Evolutionary conservation across 2,113 vertebrate species (phyloP), one percentile per base, ranked within the genome.

Genomic region (Sphaerodactylus townsendi): DNA sequence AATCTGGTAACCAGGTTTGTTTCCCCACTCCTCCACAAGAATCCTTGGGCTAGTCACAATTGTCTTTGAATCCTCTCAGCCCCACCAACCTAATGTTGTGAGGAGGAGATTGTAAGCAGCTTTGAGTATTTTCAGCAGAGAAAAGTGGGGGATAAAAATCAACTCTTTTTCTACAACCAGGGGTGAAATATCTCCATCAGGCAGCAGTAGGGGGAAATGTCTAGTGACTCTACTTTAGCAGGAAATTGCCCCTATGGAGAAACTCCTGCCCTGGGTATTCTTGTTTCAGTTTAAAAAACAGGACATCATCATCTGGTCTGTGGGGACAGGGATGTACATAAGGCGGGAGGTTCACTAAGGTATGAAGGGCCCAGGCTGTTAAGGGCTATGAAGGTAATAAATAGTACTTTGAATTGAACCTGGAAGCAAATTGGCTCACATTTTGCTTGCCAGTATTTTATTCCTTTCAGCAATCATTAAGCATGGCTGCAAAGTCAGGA

Each of bases 391-490:
- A 69, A n/a, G 48, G 46, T 77, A 83, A 83, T 83, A 77, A 83
- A 83, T 64, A 69, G 65, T 9, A 10, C 11, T 37, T 56, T 77
- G 44, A 76, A 77, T 35, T 83, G 73, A 19, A 48, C 50, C 73
- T 83, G 65, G 73, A 77, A 83, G 44, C 82, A 77, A 83, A 77
- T 56, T 77, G 64, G 92, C 85, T 81, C 0, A 7, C 93, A 89
- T 79, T 86, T 87, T 81, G 41, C 65, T 64, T 5, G 0, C 86
- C 84, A 72, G 14, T 87, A 81, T 91, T 95, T 92, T 83, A 64
- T 84, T 93, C 80, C 91, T 93, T 95, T 93, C 77, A 88, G 90
- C 85, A 88, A 91, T 94, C 69, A 74, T 92, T 87, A 91, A 91
- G 81, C 64, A 88, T 88, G 91, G 86, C 91, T 89, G 87, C 77